Evolutionary conservation across 1,140 invertebrate genomes (phyloP).

Genomic region (Tyrophagus putrescentiae): DNA sequence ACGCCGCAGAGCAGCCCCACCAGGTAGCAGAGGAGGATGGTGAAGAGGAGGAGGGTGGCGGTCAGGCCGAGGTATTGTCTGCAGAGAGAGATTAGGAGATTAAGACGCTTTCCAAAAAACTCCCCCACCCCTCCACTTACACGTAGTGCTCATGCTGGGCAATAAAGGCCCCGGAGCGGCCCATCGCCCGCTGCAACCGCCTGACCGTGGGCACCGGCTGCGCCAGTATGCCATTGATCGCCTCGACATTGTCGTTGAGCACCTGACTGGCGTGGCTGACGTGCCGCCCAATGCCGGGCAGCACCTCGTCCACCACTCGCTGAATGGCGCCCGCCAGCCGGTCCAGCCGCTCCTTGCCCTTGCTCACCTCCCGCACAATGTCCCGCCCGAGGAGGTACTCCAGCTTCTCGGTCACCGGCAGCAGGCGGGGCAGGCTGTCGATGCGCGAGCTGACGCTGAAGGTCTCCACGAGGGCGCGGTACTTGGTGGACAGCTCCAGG

Average conservation of each 20-base stretch:
- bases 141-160: slow-evolving; percentile 21
- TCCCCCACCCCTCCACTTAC: neutral
- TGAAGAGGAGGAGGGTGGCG: slow-evolving; percentile 11
- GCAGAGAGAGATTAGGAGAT: neutral
- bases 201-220: slow-evolving; percentile 4
- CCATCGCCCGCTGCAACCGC: neutral
- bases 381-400: slow-evolving; percentile 9
- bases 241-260: slow-evolving; percentile 14
- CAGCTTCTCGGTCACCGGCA: slow-evolving; percentile 21
- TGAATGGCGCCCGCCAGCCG: slow-evolving; percentile 21
- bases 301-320: slow-evolving; percentile 19
- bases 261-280: slow-evolving; percentile 16
- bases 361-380: slow-evolving; percentile 22
- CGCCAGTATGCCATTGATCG: slow-evolving; percentile 16
- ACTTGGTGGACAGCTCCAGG: slow-evolving; percentile 12
- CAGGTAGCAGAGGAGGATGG: slow-evolving; percentile 17
- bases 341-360: slow-evolving; percentile 23
- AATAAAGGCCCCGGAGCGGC: slow-evolving; percentile 1
- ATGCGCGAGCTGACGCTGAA: slow-evolving; percentile 21
- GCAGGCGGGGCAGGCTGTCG: slow-evolving; percentile 19
- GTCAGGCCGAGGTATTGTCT: slow-evolving; percentile 9
- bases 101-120: neutral
- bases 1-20: slow-evolving; percentile 20
- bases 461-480: neutral
- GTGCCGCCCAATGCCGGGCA: slow-evolving; percentile 22